Percentiles rank a stretch among this genome's conserved stretches.
Conservation (phyloP, 2,797 vertebrate genomes). For the Xerus rutilus region DNA sequence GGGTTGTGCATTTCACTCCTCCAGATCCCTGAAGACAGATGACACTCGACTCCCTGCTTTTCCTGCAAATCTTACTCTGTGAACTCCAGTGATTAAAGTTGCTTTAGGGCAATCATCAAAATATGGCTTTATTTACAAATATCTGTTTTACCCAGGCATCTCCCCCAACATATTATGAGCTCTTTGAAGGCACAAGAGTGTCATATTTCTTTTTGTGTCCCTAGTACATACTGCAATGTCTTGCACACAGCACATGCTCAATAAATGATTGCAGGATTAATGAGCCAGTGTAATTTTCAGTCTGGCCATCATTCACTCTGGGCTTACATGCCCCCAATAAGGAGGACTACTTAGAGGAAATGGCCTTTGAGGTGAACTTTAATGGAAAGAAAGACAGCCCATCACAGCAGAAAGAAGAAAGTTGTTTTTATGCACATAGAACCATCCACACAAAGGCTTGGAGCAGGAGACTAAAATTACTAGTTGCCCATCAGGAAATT, state of each 20-base stretch:
- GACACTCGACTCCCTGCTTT: not conserved
- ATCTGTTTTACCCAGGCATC: not conserved
- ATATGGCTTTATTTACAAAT: not conserved
- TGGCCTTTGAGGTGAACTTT: not conserved
- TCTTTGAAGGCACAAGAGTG: not conserved
- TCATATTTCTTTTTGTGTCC: not conserved
- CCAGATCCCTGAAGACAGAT: not conserved
- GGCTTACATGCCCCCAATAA: not conserved
- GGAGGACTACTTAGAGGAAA: conserved; percentile 39
- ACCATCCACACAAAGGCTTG: conserved; percentile 51
- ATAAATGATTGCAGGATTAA: not conserved
- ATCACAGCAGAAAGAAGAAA: conserved; percentile 31
- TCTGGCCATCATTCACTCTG: not conserved
- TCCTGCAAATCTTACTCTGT: not conserved
- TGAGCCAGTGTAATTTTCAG: not conserved
- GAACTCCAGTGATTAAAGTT: not conserved
- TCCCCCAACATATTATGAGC: not conserved
- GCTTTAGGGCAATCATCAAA: not conserved
- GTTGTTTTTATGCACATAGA: conserved; percentile 42
- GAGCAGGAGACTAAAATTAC: conserved; percentile 54
- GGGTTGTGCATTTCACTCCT: not conserved
- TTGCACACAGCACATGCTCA: not conserved
- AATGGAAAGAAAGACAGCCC: conserved; percentile 14
- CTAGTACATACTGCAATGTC: not conserved
- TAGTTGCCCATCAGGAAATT: conserved; percentile 75